Base-by-base conservation (phyloP, 2,888 invertebrate genomes). In the Physocephala rufipes region DNA sequence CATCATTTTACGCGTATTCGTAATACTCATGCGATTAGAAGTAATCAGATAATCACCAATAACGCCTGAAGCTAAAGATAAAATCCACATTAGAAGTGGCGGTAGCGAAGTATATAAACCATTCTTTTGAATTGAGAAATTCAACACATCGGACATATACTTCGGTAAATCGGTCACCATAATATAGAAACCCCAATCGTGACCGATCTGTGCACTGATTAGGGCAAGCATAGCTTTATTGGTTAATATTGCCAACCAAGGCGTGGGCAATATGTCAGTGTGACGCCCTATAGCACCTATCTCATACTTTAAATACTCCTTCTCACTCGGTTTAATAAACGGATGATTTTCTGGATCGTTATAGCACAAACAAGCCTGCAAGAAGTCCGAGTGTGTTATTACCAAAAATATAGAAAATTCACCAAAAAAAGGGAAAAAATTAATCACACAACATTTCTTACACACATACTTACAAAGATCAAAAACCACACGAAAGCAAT, bases 401-500 rank as follows among this genome's bases (percentile, higher is more conserved):
- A 26, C 26, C 15, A 15, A 58, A 26, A 26, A 51, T 63, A 4
- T 4, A 16, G 19, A 13, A 15, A 19, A 2, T 19, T 53, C 1
- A 21, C 2, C 9, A 53, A 53, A 53, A 7, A 36, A 36, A 9
- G 5, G 5, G 36, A 4, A 36, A 4, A 7, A 36, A 36, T 9
- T 36, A 36, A 36, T 9, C 9, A 12, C n/a, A n/a, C n/a, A n/a
- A n/a, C n/a, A n/a, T n/a, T n/a, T n/a, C n/a, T n/a, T n/a, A n/a
- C n/a, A n/a, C n/a, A n/a, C 12, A 51, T 59, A 83, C 89, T 87
- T 84, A 90, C 89, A 88, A 91, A 92, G 72, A 91, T 79, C 67
- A 91, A 81, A 78, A 91, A 93, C 94, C 94, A 94, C 0, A 92
- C 63, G 2, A 93, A 86, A 16, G 93, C 93, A 9, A 92, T 79